A percentile compares a stretch with the other conserved stretches of the same genome.
These are phyloP conservation scores for Apis laboriosa DNA, from an alignment of 1,140 invertebrate genomes.

Conservation along the genomic window DNA sequence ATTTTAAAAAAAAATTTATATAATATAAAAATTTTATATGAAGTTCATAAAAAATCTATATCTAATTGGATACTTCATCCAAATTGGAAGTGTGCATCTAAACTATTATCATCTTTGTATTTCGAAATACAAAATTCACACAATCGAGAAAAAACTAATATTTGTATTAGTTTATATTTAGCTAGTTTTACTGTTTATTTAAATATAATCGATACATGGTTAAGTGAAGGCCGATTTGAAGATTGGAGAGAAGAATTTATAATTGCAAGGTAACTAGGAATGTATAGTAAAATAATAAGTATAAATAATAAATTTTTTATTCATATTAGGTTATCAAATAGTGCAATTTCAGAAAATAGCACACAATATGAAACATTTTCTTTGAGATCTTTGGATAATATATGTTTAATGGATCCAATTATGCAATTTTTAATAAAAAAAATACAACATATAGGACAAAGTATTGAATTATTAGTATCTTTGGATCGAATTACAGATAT, in stretches of 20 bases:
- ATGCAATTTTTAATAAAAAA: slow-evolving; percentile 75
- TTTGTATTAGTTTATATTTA: slow-evolving; percentile 80
- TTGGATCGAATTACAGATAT: slow-evolving; percentile 77
- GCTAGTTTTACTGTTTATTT: slow-evolving; percentile 80
- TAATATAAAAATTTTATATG: slow-evolving; percentile 75
- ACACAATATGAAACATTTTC: slow-evolving; percentile 68
- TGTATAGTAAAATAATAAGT: background rate
- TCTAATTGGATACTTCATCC: slow-evolving; percentile 69
- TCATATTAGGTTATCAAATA: slow-evolving; percentile 13
- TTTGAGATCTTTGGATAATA: slow-evolving; percentile 62
- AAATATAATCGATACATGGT: slow-evolving; percentile 81
- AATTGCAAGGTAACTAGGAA: slow-evolving; percentile 74
- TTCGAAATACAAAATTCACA: slow-evolving; percentile 76
- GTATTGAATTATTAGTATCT: slow-evolving; percentile 76
- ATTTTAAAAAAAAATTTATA: slow-evolving; percentile 74
- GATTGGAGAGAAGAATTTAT: slow-evolving; percentile 82
- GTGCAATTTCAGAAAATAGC: slow-evolving; percentile 58
- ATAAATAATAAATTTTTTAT: slow-evolving; percentile 37
- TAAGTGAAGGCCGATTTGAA: slow-evolving; percentile 80
- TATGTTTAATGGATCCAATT: slow-evolving; percentile 72
- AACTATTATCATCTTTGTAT: slow-evolving; percentile 78
- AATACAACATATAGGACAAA: slow-evolving; percentile 76
- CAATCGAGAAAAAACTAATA: slow-evolving; percentile 77
- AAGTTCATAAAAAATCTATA: slow-evolving; percentile 77
- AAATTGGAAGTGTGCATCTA: slow-evolving; percentile 76